Conservation (phyloP, 2,113 vertebrate species). For the Pseudois nayaur region DNA sequence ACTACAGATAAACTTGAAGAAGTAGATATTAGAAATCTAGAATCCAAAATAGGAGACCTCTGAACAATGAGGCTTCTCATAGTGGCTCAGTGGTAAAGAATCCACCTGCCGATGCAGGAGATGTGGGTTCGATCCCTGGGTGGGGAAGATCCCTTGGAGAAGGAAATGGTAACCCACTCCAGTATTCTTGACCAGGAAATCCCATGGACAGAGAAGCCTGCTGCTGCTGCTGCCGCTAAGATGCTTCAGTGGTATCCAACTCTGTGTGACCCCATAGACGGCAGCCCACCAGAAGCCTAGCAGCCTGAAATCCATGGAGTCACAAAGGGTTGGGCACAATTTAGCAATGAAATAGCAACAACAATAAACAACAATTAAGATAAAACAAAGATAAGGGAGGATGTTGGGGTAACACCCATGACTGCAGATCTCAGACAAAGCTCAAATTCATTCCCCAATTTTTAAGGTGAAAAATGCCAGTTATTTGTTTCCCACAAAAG, state of each 20-base stretch:
- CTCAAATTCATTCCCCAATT: background rate
- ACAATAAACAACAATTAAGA: background rate
- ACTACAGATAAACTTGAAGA: background rate
- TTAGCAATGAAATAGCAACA: background rate
- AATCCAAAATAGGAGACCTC: background rate
- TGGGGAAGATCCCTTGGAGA: background rate
- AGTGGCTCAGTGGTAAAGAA: background rate
- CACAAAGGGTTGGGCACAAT: background rate
- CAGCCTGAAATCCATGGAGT: background rate
- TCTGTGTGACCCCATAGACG: no score
- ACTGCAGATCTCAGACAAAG: background rate
- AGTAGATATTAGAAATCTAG: background rate
- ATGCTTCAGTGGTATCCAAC: accelerated
- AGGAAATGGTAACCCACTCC: background rate
- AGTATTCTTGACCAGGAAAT: background rate
- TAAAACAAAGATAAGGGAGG: background rate
- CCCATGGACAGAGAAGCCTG: background rate
- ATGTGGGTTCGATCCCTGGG: background rate
- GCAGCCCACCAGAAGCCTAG: background rate
- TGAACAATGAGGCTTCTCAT: background rate
- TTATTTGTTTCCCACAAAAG: background rate
- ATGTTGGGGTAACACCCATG: background rate
- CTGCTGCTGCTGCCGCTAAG: no score
- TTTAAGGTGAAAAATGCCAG: background rate
- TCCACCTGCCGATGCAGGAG: background rate